phyloP scores from a whole-genome alignment of 2,797 vertebrate genomes.

The Bradypus variegatus region DNA sequence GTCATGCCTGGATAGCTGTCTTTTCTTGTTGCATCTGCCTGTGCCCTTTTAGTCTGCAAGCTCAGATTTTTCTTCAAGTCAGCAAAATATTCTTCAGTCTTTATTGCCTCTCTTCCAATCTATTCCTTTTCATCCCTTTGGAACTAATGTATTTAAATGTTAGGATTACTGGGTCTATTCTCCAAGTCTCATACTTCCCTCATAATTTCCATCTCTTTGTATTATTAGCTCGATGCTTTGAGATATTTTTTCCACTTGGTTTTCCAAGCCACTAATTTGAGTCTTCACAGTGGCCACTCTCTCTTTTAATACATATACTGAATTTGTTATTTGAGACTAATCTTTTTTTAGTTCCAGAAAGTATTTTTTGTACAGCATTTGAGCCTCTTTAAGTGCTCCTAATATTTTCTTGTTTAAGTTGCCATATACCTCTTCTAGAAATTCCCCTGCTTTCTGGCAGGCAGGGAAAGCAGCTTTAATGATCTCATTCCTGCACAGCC shows the following conservation, averaged over 20 bases:
- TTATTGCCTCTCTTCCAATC: neutral
- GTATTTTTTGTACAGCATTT: neutral
- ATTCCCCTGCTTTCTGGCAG: neutral
- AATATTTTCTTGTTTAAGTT: neutral
- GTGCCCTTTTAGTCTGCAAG: neutral
- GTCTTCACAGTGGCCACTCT: neutral
- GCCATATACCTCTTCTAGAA: neutral
- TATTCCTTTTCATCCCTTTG: conserved; percentile 5
- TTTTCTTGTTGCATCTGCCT: neutral
- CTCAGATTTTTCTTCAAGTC: neutral
- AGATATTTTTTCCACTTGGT: conserved; percentile 55
- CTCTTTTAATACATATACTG: conserved; percentile 5
- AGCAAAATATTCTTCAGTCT: conserved; percentile 8
- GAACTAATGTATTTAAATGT: conserved; percentile 5
- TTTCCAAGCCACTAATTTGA: conserved; percentile 55
- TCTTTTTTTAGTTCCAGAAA: conserved; percentile 37
- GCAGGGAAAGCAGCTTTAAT: neutral
- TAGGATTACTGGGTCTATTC: neutral
- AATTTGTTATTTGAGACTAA: conserved; percentile 10
- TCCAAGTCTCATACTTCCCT: conserved; percentile 38
- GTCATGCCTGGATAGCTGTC: neutral
- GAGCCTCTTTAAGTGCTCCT: neutral
- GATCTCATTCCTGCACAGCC: neutral
- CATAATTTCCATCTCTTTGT: conserved; percentile 47
- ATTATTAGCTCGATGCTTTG: conserved; percentile 47